phyloP scores from a whole-genome alignment of 1,140 invertebrate genomes.

The Elymnias hypermnestra region DNA sequence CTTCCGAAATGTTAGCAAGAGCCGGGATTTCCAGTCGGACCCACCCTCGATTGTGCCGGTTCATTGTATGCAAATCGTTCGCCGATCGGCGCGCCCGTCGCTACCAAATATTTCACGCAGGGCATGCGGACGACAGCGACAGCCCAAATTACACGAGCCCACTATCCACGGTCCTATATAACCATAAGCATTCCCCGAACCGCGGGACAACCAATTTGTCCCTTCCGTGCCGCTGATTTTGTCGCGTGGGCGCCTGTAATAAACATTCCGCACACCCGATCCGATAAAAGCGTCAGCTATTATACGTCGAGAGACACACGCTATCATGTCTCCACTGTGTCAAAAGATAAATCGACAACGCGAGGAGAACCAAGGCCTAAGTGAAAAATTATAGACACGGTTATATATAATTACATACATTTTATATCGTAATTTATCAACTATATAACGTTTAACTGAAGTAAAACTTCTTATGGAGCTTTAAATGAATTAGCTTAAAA shows the following conservation, averaged over 20 bases:
- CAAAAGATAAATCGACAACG: too few species aligned
- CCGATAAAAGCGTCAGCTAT: slow-evolving; percentile 6
- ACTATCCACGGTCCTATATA: slow-evolving; percentile 20
- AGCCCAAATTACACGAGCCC: slow-evolving; percentile 36
- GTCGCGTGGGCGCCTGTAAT: slow-evolving; percentile 28
- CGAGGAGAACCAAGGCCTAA: too few species aligned
- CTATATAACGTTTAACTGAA: too few species aligned
- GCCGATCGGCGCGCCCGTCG: slow-evolving; percentile 33
- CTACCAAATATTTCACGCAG: slow-evolving; percentile 57
- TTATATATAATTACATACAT: too few species aligned
- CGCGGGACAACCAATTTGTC: slow-evolving; percentile 46
- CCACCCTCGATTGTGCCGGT: slow-evolving; percentile 44
- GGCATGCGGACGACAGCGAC: slow-evolving; percentile 35
- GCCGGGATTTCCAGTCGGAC: slow-evolving; percentile 35
- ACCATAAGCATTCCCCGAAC: slow-evolving; percentile 14
- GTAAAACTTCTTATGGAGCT: too few species aligned
- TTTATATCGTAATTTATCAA: too few species aligned
- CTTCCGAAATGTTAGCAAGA: slow-evolving; percentile 56
- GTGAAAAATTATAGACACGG: too few species aligned
- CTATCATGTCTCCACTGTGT: slow-evolving; percentile 5
- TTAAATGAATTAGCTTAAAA: too few species aligned
- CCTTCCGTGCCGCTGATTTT: slow-evolving; percentile 48
- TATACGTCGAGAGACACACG: slow-evolving; percentile 3
- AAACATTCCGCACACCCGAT: slow-evolving; percentile 22
- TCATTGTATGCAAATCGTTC: slow-evolving; percentile 58